Conservation (phyloP, 2,113 vertebrate genomes). For the Lathamus discolor region DNA sequence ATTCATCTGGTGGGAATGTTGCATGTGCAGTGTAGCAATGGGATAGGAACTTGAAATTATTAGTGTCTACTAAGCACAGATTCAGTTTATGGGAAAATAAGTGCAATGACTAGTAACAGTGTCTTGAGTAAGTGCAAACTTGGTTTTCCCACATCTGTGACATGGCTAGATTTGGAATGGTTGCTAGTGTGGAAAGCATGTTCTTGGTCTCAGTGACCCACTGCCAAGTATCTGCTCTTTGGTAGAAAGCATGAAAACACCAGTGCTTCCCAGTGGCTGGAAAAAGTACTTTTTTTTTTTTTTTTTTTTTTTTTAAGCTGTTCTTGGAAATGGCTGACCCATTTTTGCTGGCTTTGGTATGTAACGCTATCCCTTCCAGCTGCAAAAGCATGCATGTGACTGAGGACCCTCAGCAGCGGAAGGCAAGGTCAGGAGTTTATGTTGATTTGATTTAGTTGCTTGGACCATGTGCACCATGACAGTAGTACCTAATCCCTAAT, state of each 20-base stretch:
- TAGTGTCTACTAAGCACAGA: not conserved
- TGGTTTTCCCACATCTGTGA: not conserved
- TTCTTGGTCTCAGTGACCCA: not conserved
- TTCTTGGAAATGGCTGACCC: constrained; percentile 29
- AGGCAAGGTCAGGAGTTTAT: not conserved
- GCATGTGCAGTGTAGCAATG: not conserved
- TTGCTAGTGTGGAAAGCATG: not conserved
- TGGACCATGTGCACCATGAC: not conserved
- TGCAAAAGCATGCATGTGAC: not conserved
- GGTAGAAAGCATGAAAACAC: constrained; percentile 6
- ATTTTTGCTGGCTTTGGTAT: constrained; percentile 40
- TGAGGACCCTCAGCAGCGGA: not conserved
- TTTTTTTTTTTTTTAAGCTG: not conserved
- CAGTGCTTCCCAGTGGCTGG: constrained; percentile 5
- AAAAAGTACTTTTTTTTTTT: not conserved
- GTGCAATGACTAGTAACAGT: not conserved
- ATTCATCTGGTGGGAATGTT: constrained; percentile 55
- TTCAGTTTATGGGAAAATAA: not conserved
- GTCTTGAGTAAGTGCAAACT: not conserved
- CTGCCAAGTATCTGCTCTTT: not conserved
- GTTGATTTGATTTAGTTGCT: not conserved
- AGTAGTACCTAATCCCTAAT: not conserved
- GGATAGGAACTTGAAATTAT: constrained; percentile 4
- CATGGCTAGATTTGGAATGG: not conserved
- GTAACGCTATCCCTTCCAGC: not conserved